Conservation (phyloP, 2,797 vertebrate genomes). For the Parotocinclus haroldoi region DNA sequence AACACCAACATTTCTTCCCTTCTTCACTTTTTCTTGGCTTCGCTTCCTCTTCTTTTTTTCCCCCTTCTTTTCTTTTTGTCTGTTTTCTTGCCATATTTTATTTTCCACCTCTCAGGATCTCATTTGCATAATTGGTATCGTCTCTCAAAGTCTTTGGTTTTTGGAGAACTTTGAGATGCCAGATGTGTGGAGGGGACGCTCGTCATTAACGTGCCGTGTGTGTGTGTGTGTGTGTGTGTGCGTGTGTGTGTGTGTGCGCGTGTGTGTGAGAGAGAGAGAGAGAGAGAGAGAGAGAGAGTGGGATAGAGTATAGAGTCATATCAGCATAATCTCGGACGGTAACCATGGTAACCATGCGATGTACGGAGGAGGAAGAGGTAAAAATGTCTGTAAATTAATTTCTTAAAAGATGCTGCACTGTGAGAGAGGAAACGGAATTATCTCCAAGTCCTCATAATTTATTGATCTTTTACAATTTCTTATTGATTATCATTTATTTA, state of each 20-base stretch:
- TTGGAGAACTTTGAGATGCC: conserved; percentile 7
- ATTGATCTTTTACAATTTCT: too few relatives aligned
- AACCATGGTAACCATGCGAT: conserved; percentile 45
- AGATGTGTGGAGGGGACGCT: conserved; percentile 24
- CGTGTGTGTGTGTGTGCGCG: conserved; percentile 11
- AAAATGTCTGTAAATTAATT: conserved; percentile 30
- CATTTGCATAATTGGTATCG: conserved; percentile 30
- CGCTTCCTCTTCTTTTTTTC: too few relatives aligned
- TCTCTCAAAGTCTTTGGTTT: conserved; percentile 12
- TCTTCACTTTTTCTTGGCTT: too few relatives aligned
- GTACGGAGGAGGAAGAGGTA: conserved; percentile 23
- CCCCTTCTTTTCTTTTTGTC: too few relatives aligned
- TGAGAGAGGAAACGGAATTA: conserved; percentile 16
- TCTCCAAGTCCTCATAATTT: too few relatives aligned
- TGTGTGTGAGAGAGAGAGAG: conserved; percentile 1
- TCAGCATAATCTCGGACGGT: conserved; percentile 35
- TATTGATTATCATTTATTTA: too few relatives aligned
- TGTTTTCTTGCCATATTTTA: too few relatives aligned
- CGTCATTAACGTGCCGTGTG: conserved; percentile 27
- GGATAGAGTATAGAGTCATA: conserved; percentile 14
- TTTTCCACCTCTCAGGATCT: too few relatives aligned
- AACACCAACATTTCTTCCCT: too few relatives aligned
- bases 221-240: conserved; percentile 14
- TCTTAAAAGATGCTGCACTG: conserved; percentile 3
- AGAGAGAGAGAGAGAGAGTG: background rate